Base-by-base conservation (phyloP, 1,140 invertebrate species). In the Drosophila bocqueti region DNA sequence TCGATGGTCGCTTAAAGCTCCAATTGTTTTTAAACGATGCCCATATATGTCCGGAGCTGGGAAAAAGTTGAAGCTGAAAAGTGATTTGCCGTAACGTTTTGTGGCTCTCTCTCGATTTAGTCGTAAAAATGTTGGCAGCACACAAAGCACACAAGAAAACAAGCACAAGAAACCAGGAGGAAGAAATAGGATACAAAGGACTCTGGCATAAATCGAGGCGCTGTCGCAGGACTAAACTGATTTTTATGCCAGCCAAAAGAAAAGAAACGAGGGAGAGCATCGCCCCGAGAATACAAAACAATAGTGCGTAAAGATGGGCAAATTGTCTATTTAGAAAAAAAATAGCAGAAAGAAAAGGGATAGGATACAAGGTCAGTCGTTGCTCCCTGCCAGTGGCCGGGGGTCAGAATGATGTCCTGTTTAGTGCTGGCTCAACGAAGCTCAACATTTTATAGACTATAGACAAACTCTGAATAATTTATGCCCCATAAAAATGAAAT, bases 381-480 rank as follows among this genome's bases (percentile, higher is more conserved):
- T 67, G 58, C 46, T 58, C 63, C 66, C n/a, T n/a, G 60, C 46
- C 2, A 6, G 58, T 26, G 24, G 24, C 46, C 46, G 49, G 54
- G 79, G 46, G 76, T 52, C 50, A 46, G 61, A 59, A 49, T 47
- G 74, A 62, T 65, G 69, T 75, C 49, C 58, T 61, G 74, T 61
- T 78, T 57, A 58, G 77, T 59, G 65, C 62, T 46, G 71, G 76
- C 82, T 82, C 80, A 76, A 85, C 83, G 83, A 76, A 85, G 76
- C 80, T 89, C 72, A 76, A 83, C 76, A 80, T 89, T 86, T 89
- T 86, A 86, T 89, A 76, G 83, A 79, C 79, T 81, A 85, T 85
- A 83, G 80, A 86, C 76, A 83, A 89, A 86, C 71, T 86, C 80
- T 86, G 83, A 83, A 86, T 86, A 87, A 86, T 86, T 89, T 86